Evolutionary conservation across 1,140 invertebrate genomes (phyloP).

Genomic region (Acromyrmex heyeri): DNA sequence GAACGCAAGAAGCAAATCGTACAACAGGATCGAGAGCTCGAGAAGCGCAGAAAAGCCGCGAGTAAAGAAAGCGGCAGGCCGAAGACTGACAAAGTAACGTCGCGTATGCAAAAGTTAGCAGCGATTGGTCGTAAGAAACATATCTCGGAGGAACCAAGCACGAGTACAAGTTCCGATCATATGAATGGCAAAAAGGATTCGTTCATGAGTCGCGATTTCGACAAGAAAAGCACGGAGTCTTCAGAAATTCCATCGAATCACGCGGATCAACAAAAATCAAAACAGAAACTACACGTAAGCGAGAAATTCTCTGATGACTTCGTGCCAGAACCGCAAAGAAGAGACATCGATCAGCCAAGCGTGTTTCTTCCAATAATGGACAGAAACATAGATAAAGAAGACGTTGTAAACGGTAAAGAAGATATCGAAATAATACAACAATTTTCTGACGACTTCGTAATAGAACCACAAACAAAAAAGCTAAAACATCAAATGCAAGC

Average conservation of each 20-base stretch:
- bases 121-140: slow-evolving; percentile 26
- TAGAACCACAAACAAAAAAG: background rate
- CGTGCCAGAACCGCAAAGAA: slow-evolving; percentile 6
- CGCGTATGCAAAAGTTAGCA: slow-evolving; percentile 42
- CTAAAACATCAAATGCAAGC: background rate
- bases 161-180: slow-evolving; percentile 60
- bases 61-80: slow-evolving; percentile 62
- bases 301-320: slow-evolving; percentile 69
- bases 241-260: background rate
- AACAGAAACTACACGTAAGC: background rate
- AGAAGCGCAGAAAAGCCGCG: slow-evolving; percentile 66
- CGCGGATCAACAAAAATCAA: background rate
- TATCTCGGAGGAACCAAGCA: slow-evolving; percentile 50
- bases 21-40: slow-evolving; percentile 43
- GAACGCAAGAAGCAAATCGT: slow-evolving; percentile 65
- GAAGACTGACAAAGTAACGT: slow-evolving; percentile 51
- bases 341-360: background rate
- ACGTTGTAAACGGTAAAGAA: background rate
- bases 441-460: slow-evolving; percentile 44
- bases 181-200: slow-evolving; percentile 13
- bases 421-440: slow-evolving; percentile 25
- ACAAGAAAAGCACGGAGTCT: slow-evolving; percentile 55
- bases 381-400: background rate
- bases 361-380: background rate
- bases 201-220: background rate